These are phyloP conservation scores for Stratiomys singularior DNA, from an alignment of 2,888 invertebrate genomes.

Conservation along the genomic window DNA sequence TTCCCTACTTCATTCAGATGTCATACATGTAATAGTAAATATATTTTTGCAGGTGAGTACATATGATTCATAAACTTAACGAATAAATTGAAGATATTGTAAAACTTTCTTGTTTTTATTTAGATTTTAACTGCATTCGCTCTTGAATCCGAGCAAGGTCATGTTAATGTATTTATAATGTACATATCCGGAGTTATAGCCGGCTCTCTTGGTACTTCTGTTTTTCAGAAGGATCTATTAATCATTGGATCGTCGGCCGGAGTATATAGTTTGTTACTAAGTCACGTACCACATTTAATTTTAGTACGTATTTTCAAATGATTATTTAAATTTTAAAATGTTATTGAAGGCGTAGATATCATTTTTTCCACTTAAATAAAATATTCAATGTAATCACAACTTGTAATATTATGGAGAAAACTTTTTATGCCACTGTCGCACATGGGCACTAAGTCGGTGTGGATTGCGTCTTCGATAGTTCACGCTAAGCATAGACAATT, in stretches of 20 bases:
- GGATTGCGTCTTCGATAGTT: too few species aligned
- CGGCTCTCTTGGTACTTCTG: slow-evolving; percentile 79
- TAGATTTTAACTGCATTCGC: slow-evolving; percentile 67
- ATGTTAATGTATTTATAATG: slow-evolving; percentile 74
- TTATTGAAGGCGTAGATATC: too few species aligned
- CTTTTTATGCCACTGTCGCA: too few species aligned
- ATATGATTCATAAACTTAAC: background rate
- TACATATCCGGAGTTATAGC: slow-evolving; percentile 81
- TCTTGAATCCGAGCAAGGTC: slow-evolving; percentile 79
- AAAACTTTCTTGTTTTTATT: background rate
- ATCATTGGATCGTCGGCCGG: slow-evolving; percentile 92
- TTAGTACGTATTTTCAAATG: slow-evolving; percentile 66
- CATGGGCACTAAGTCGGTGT: too few species aligned
- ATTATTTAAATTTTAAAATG: too few species aligned
- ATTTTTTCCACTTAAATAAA: too few species aligned
- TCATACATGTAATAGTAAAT: slow-evolving; percentile 81
- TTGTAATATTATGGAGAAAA: too few species aligned
- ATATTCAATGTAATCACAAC: too few species aligned
- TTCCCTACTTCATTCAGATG: slow-evolving; percentile 81
- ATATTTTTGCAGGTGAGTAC: slow-evolving; percentile 73
- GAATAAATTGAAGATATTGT: background rate
- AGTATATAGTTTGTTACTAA: slow-evolving; percentile 87
- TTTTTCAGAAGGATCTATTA: slow-evolving; percentile 77
- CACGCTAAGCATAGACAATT: too few species aligned
- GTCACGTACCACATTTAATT: slow-evolving; percentile 85